phyloP scores from a whole-genome alignment of 2,888 invertebrate species.

The Ernsta delagoae region DNA sequence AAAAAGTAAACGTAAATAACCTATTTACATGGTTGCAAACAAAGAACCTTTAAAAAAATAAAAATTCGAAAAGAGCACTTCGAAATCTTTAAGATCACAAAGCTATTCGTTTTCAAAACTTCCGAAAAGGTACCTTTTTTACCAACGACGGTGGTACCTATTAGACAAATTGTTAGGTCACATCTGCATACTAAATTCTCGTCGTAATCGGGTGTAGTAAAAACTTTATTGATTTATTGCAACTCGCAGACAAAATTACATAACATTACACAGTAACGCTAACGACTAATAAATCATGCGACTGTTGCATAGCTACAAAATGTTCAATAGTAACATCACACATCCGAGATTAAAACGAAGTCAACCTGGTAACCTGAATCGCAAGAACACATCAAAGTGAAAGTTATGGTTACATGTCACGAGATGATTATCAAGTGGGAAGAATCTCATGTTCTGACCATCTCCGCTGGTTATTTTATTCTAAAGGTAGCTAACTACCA shows the following conservation, averaged over 20 bases:
- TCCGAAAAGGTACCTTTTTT: too few relatives aligned
- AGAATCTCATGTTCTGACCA: constrained; percentile 16
- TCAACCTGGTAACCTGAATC: constrained; percentile 34
- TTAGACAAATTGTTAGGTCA: too few relatives aligned
- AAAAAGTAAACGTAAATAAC: too few relatives aligned
- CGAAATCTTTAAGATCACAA: too few relatives aligned
- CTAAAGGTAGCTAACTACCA: too few relatives aligned
- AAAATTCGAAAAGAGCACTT: too few relatives aligned
- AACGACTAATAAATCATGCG: constrained; percentile 27
- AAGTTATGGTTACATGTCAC: constrained; percentile 28
- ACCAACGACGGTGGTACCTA: too few relatives aligned
- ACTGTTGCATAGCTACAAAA: constrained; percentile 24
- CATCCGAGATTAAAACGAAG: constrained; percentile 28
- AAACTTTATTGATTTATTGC: constrained; percentile 30
- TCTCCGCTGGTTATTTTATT: not conserved
- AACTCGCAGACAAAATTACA: constrained; percentile 15
- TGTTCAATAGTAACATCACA: constrained; percentile 19
- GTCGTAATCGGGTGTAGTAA: constrained; percentile 10
- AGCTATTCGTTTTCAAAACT: too few relatives aligned
- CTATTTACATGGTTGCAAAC: too few relatives aligned
- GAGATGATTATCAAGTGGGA: constrained; percentile 21
- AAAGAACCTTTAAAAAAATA: too few relatives aligned
- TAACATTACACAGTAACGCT: constrained; percentile 10
- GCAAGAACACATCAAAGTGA: constrained; percentile 32
- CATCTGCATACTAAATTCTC: not conserved